Conservation (phyloP, 2,113 vertebrate species). For the Anseranas semipalmata region DNA sequence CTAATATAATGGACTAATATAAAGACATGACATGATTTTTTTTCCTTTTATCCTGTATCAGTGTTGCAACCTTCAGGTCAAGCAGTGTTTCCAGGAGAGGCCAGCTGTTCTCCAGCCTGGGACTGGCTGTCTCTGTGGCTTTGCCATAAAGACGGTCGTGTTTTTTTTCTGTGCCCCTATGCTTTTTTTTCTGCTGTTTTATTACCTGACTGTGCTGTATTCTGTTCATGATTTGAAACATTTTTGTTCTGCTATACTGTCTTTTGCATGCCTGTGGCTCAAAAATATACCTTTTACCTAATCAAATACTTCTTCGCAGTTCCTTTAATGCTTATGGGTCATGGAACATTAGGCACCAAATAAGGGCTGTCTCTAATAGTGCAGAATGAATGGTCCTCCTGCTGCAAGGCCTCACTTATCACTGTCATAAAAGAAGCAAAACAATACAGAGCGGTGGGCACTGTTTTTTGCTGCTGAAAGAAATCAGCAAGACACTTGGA, state of each 20-base stretch:
- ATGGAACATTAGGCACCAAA: constrained; percentile 60
- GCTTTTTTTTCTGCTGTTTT: neutral
- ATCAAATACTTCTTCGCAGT: constrained; percentile 39
- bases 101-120: neutral
- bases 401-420: constrained; percentile 51
- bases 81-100: neutral
- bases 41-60: neutral
- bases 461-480: neutral
- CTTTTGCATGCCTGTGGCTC: constrained; percentile 21
- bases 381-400: constrained; percentile 43
- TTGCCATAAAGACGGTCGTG: neutral
- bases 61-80: neutral
- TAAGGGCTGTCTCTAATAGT: constrained; percentile 33
- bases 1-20: constrained; percentile 24
- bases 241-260: neutral
- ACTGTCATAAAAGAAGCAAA: constrained; percentile 53
- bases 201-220: neutral
- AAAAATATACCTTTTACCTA: constrained; percentile 32
- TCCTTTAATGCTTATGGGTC: constrained; percentile 54
- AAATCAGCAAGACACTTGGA: neutral
- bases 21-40: neutral
- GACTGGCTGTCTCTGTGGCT: neutral
- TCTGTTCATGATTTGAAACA: neutral
- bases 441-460: neutral
- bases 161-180: neutral